Conservation (phyloP, 2,113 vertebrate genomes). For the Cebidichthys violaceus region DNA sequence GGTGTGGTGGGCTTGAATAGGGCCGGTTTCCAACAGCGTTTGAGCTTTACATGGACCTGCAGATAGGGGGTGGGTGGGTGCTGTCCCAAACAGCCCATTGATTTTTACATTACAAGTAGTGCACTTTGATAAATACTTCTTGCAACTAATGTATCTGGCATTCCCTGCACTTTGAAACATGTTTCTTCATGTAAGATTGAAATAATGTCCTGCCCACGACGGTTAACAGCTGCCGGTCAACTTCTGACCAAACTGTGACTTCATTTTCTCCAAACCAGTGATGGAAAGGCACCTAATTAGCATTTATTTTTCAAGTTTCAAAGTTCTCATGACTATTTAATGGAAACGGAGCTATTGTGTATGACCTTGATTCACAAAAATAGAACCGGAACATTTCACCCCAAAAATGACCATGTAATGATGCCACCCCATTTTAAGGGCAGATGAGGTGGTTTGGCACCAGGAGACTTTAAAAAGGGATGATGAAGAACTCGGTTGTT, state of each 20-base stretch:
- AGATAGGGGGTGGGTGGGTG: slow-evolving; percentile 11
- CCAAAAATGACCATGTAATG: not conserved
- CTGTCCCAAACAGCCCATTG: not conserved
- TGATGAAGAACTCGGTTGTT: no score
- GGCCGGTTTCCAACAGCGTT: slow-evolving; percentile 47
- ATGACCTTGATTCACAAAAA: not conserved
- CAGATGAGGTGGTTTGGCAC: no score
- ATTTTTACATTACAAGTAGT: slow-evolving; percentile 1
- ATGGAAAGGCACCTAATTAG: not conserved
- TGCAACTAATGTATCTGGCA: not conserved
- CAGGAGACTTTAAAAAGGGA: no score
- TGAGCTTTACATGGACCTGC: slow-evolving; percentile 21
- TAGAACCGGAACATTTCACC: not conserved
- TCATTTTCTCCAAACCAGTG: not conserved
- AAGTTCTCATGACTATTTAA: no score
- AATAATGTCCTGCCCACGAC: not conserved
- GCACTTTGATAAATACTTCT: not conserved
- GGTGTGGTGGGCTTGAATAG: slow-evolving; percentile 53
- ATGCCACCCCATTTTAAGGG: no score
- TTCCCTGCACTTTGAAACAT: not conserved
- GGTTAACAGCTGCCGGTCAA: not conserved
- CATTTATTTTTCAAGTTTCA: no score
- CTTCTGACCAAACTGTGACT: not conserved
- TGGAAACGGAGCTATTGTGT: no score
- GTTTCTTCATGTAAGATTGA: not conserved